Conservation (phyloP, 2,113 vertebrate genomes). For the Lynx canadensis region DNA sequence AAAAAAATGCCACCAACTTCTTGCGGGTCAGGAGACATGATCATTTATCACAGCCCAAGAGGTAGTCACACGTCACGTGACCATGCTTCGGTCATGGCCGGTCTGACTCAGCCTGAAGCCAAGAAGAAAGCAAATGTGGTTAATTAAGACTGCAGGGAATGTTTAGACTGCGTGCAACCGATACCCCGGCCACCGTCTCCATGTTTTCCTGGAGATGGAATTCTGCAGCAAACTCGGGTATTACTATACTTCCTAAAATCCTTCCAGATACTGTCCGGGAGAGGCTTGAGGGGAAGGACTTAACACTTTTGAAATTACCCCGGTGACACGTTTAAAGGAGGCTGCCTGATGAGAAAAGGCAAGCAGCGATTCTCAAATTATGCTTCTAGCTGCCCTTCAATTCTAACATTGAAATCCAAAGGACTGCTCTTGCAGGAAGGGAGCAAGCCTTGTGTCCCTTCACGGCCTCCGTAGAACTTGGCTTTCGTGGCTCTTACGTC, state of each 20-base stretch:
- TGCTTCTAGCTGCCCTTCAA: not conserved
- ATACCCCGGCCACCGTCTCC: not conserved
- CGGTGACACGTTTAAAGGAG: not conserved
- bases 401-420: not conserved
- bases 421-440: not conserved
- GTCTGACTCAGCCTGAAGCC: slow-evolving; percentile 61
- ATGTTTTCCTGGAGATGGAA: slow-evolving; percentile 19
- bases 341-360: not conserved
- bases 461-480: accelerated
- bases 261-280: not conserved
- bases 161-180: slow-evolving; percentile 51
- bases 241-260: not conserved
- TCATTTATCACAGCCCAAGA: not conserved
- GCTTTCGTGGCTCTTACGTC: not conserved
- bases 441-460: not conserved
- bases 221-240: not conserved
- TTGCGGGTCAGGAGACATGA: not conserved
- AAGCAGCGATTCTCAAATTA: not conserved
- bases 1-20: not conserved
- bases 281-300: not conserved
- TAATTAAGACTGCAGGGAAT: slow-evolving; percentile 54
- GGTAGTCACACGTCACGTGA: not conserved
- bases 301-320: not conserved
- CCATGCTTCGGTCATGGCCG: not conserved
- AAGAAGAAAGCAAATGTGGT: slow-evolving; percentile 48